Percentiles rank a stretch among this genome's conserved stretches.
These are phyloP conservation scores for Scaptomyza hsui DNA, from an alignment of 1,140 invertebrate genomes.

Conservation along the genomic window DNA sequence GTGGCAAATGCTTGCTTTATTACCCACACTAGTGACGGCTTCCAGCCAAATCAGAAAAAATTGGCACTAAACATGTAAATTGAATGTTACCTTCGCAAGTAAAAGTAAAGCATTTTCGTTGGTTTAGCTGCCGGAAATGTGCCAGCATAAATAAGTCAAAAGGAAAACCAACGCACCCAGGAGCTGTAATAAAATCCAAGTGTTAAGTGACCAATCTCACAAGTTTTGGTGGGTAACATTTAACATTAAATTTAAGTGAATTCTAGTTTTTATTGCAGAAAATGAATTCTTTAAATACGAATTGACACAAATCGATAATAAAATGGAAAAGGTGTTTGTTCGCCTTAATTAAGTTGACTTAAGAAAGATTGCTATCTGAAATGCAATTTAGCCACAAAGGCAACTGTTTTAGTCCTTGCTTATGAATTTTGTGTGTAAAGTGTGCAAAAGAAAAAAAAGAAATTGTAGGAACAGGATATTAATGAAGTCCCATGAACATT, in stretches of 20 bases:
- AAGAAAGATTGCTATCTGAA: neutral
- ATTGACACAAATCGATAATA: too few species aligned
- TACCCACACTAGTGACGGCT: constrained; percentile 15
- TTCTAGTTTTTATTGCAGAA: too few species aligned
- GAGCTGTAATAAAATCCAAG: neutral
- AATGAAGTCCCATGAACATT: constrained; percentile 52
- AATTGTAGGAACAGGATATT: constrained; percentile 41
- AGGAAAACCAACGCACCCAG: neutral
- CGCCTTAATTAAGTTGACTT: neutral
- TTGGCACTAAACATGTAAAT: constrained; percentile 58
- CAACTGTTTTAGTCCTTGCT: neutral
- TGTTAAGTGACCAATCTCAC: neutral
- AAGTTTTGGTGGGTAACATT: too few species aligned
- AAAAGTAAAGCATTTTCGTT: constrained; percentile 21
- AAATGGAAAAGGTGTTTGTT: neutral
- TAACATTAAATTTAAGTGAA: too few species aligned
- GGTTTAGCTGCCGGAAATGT: constrained; percentile 31
- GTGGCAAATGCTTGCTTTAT: constrained; percentile 41
- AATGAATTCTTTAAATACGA: too few species aligned
- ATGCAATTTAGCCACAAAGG: constrained; percentile 3
- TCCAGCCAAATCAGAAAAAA: constrained; percentile 6
- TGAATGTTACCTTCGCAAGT: constrained; percentile 64
- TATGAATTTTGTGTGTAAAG: neutral
- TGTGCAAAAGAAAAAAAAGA: neutral
- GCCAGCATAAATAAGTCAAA: constrained; percentile 58